A percentile compares a stretch with the other conserved stretches of the same genome.
These are phyloP conservation scores for Hyppa rectilinea DNA, from an alignment of 2,888 invertebrate genomes.

Conservation along the genomic window DNA sequence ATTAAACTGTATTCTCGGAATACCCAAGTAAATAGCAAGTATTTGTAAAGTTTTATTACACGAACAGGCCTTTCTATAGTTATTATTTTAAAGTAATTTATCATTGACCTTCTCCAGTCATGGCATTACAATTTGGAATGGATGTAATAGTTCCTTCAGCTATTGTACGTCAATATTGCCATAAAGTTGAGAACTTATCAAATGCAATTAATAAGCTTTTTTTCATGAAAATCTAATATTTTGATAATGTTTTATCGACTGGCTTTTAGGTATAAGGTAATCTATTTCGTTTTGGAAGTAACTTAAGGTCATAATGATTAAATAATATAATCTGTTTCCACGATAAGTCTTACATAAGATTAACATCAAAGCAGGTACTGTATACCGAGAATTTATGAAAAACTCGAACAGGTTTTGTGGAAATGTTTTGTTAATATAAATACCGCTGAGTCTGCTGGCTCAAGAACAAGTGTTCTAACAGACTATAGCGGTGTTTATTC, in stretches of 20 bases:
- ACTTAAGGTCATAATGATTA: not conserved
- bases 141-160: conserved; percentile 15
- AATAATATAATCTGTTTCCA: conserved; percentile 16
- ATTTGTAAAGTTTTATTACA: conserved; percentile 24
- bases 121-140: conserved; percentile 7
- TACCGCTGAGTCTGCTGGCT: conserved; percentile 87
- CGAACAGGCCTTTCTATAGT: conserved; percentile 12
- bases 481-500: conserved; percentile 84
- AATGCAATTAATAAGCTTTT: conserved; percentile 6
- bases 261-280: not conserved
- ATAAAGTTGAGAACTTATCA: not conserved
- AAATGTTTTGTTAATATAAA: conserved; percentile 70
- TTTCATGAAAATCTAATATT: conserved; percentile 3
- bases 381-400: conserved; percentile 12
- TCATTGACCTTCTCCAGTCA: conserved; percentile 16
- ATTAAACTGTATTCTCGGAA: conserved; percentile 14
- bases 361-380: conserved; percentile 71
- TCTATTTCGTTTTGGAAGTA: not conserved
- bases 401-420: conserved; percentile 20
- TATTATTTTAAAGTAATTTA: conserved; percentile 17
- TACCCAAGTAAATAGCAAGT: not conserved
- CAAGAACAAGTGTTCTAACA: conserved; percentile 88
- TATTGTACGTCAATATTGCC: conserved; percentile 5
- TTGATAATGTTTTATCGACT: not conserved
- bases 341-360: conserved; percentile 72